These are phyloP conservation scores for Brachystomella parvula DNA, from an alignment of 1,140 invertebrate genomes.

Conservation along the genomic window DNA sequence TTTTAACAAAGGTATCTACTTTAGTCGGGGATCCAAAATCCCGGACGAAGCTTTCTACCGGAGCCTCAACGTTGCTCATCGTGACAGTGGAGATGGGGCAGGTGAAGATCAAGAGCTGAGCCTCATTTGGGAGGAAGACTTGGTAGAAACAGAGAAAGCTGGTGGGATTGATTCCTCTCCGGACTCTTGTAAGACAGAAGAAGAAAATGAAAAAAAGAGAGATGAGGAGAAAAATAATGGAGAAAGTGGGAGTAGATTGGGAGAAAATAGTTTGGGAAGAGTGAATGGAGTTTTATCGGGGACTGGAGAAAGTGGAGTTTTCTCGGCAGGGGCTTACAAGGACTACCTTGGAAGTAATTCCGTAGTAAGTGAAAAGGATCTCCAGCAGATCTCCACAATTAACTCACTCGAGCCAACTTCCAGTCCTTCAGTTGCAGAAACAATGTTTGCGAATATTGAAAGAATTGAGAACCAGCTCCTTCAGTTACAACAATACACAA, in stretches of 20 bases:
- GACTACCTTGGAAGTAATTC: slow-evolving; percentile 57
- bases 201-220: slow-evolving; percentile 3
- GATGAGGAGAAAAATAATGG: slow-evolving; percentile 4
- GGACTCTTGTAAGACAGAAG: too few species aligned
- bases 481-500: slow-evolving; percentile 13
- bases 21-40: slow-evolving; percentile 41
- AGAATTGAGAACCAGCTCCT: slow-evolving; percentile 21
- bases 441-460: slow-evolving; percentile 26
- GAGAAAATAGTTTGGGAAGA: slow-evolving; percentile 11
- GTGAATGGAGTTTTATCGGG: not conserved
- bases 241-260: slow-evolving; percentile 5
- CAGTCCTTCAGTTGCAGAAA: slow-evolving; percentile 4
- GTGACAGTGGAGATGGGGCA: slow-evolving; percentile 56
- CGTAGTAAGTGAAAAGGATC: slow-evolving; percentile 65
- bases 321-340: slow-evolving; percentile 68
- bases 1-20: not conserved
- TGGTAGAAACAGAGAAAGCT: slow-evolving; percentile 39
- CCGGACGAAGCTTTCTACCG: slow-evolving; percentile 81
- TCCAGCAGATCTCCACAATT: slow-evolving; percentile 62
- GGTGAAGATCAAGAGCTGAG: slow-evolving; percentile 52
- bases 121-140: slow-evolving; percentile 66
- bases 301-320: slow-evolving; percentile 53
- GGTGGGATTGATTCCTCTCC: slow-evolving; percentile 3
- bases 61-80: slow-evolving; percentile 75
- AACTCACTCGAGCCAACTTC: slow-evolving; percentile 50